Base-by-base conservation (phyloP, 2,113 vertebrate genomes). In the Beaufortia kweichowensis region DNA sequence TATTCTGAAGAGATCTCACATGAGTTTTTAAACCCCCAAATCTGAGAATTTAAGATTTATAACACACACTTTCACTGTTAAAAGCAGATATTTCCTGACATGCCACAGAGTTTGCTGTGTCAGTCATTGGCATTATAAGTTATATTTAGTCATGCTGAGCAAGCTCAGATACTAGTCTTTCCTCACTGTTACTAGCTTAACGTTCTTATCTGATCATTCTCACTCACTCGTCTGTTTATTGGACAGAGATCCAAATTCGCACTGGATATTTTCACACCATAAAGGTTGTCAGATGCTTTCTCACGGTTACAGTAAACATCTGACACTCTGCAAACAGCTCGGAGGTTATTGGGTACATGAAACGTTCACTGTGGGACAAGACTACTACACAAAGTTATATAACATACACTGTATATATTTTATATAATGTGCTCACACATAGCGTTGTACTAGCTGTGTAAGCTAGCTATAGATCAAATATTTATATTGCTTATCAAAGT, bases 181-280 rank as follows among this genome's bases (percentile, higher is more conserved):
- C 55, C 31, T 10, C 19, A 6, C 56, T 62, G 9, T 41, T 35
- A n/a, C 9, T 68, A 70, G 21, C 26, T n/a, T 46, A 28, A 19
- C 15, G 24, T 63, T 63, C 67, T 71, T 55, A 75, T 78, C 56
- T 39, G 64, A 78, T 11, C 75, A 15, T 60, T 77, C 64, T 73
- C 28, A 46, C n/a, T 59, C 43, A 46, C 7, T 79, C 11, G 3
- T 53, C 35, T 61, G 75, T 55, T 55, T n/a, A 48, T 73, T 41
- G 43, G 63, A 69, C 62, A 28, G 17, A 57, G 33, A 69, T 69
- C 56, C 64, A 69, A 69, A 23, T 63, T 78, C 66, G 63, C 71
- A 63, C 70, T 11, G 48, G 56, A 78, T 82, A 81, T 39, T 55
- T 78, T 81, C 76, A 78, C 56, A 63, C 26, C 57, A 57, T 62